Evolutionary conservation across 2,797 vertebrate species (phyloP), one percentile per base, ranked within the genome.

Genomic region (Falco novaeseelandiae): DNA sequence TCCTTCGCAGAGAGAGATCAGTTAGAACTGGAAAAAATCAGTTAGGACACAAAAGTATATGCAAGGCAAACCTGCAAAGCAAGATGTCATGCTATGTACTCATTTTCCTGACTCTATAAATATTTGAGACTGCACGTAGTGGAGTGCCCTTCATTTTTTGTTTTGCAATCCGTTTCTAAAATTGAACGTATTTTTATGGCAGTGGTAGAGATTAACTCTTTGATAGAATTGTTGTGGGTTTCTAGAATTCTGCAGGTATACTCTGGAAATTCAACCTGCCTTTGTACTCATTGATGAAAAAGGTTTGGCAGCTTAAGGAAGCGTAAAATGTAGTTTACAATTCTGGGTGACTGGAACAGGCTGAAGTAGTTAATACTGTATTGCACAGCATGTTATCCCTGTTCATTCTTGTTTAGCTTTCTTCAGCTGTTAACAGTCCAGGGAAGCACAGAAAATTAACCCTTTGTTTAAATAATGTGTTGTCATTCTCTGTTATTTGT

Each of bases 301-400:
- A 85, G 82, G 87, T 76, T 86, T 95, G 96, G 92, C 92, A 93
- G 51, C 74, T 96, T 96, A 96, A 96, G 93, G 91, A 95, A 89
- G 51, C 73, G 87, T 89, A 83, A 96, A 96, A 90, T n/a, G 36
- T 23, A 83, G 25, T 77, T 97, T 86, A 78, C 92, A 91, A 95
- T 88, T 82, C 32, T 77, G 78, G 15, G 4, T 96, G 93, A 70
- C 71, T 91, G 62, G 54, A 90, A 81, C 63, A 95, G 88, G 66
- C 74, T 58, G 46, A 76, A 78, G 49, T 52, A 82, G 93, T 97
- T 97, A 97, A 98, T 97, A 72, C 76, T 84, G 95, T 83, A 93
- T 72, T 44, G 46, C 54, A 74, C 88, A 94, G 66, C 18, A 12
- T 87, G 71, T 61, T 94, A 74, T 82, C 90, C 55, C 90, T 91